A percentile compares a stretch with the other conserved stretches of the same genome.
These are phyloP conservation scores for Scolopax bukidnonensis DNA, from an alignment of 2,797 vertebrate species.

Conservation along the genomic window DNA sequence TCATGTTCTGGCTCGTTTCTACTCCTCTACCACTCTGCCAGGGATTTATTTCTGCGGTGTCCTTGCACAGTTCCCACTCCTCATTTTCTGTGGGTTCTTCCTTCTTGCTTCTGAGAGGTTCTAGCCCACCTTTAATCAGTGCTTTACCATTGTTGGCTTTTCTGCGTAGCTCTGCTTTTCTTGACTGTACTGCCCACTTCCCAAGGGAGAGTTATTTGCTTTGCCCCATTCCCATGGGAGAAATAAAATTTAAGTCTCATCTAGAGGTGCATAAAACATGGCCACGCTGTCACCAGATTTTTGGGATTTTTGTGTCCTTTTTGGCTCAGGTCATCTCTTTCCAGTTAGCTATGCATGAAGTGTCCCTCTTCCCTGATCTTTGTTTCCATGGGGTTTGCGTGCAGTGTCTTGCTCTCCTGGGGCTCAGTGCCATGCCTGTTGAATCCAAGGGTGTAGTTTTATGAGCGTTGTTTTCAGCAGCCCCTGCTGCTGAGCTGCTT, in stretches of 20 bases:
- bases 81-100: neutral
- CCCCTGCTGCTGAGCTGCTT: neutral
- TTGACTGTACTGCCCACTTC: neutral
- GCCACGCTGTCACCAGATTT: neutral
- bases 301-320: neutral
- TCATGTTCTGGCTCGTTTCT: neutral
- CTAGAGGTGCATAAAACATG: neutral
- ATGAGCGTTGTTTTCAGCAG: neutral
- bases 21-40: neutral
- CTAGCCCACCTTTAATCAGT: neutral
- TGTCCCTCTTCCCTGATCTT: neutral
- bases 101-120: neutral
- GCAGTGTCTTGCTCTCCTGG: neutral
- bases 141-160: neutral
- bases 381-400: neutral
- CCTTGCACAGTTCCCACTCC: neutral
- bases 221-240: neutral
- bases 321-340: neutral
- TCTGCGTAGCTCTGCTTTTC: neutral
- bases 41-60: neutral
- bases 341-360: neutral
- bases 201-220: neutral
- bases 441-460: neutral
- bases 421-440: neutral
- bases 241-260: neutral